Evolutionary conservation across 64 coral and sea anemone genomes (phyloP).

Genomic region (Actinia tenebrosa): DNA sequence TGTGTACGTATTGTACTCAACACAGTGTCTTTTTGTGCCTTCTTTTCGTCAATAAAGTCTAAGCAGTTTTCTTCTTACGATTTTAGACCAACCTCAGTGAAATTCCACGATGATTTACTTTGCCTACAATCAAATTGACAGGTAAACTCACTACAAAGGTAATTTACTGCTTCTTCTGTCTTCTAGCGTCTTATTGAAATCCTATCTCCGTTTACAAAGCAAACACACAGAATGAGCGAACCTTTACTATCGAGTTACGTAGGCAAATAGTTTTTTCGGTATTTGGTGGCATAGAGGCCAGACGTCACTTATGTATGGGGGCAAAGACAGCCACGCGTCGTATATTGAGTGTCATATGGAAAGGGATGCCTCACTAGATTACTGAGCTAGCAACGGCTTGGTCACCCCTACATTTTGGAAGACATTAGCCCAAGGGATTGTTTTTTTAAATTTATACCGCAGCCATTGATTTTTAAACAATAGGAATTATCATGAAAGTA

Average conservation of each 20-base stretch:
- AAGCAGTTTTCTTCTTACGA: background rate
- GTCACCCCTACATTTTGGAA: background rate
- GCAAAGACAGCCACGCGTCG: background rate
- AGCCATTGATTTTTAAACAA: background rate
- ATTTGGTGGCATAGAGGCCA: slow-evolving; percentile 2
- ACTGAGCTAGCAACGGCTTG: background rate
- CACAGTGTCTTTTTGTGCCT: background rate
- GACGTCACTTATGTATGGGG: slow-evolving; percentile 1
- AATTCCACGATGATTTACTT: slow-evolving; percentile 8
- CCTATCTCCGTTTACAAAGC: slow-evolving; percentile 25
- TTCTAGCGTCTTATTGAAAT: slow-evolving; percentile 20
- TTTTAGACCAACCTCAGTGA: slow-evolving; percentile 9
- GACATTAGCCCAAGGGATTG: background rate
- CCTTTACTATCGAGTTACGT: slow-evolving; percentile 22
- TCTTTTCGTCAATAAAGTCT: background rate
- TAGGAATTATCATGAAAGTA: background rate
- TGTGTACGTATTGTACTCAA: background rate
- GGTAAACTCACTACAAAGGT: slow-evolving; percentile 18
- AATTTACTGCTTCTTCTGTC: slow-evolving; percentile 26
- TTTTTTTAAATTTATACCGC: background rate
- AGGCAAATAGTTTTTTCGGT: slow-evolving; percentile 14
- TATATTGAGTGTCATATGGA: background rate
- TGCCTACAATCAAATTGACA: slow-evolving; percentile 29
- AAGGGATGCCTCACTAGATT: background rate
- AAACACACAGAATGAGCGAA: background rate